A percentile compares a stretch with the other conserved stretches of the same genome.
These are phyloP conservation scores for Stictocephala bisonia DNA, from an alignment of 2,888 invertebrate genomes.

Conservation along the genomic window DNA sequence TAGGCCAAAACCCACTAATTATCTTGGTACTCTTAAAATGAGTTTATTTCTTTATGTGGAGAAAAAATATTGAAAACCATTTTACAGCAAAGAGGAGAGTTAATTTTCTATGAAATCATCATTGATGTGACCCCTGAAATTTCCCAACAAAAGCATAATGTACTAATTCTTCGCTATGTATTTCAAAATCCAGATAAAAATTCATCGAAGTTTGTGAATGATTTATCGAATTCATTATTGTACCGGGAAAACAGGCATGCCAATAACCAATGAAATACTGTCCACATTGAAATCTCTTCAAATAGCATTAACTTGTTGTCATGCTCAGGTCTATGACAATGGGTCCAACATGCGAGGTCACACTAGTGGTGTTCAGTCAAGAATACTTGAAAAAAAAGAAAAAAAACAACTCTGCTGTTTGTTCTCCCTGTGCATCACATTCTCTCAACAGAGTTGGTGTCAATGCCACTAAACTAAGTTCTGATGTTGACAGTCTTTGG, in stretches of 20 bases:
- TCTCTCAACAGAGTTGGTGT: conserved; percentile 23
- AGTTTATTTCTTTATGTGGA: conserved; percentile 39
- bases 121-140: conserved; percentile 39
- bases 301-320: conserved; percentile 17
- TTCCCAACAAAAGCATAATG: conserved; percentile 34
- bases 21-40: conserved; percentile 41
- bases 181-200: conserved; percentile 28
- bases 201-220: conserved; percentile 30
- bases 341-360: conserved; percentile 36
- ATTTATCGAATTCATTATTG: conserved; percentile 11
- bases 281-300: conserved; percentile 14
- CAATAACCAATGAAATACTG: conserved; percentile 20
- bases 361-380: conserved; percentile 37
- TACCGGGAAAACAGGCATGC: conserved; percentile 31
- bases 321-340: conserved; percentile 41
- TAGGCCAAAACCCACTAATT: conserved; percentile 36
- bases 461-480: conserved; percentile 22
- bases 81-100: conserved; percentile 35
- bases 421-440: conserved; percentile 34
- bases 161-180: conserved; percentile 26
- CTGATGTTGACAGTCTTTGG: conserved; percentile 8
- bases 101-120: conserved; percentile 27
- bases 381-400: conserved; percentile 41
- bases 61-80: conserved; percentile 18
- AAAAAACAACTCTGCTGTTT: conserved; percentile 35